A percentile compares a stretch with the other conserved stretches of the same genome.
Evolutionary conservation across 2,888 invertebrate genomes (phyloP).

Genomic region (Masnerella sp.): DNA sequence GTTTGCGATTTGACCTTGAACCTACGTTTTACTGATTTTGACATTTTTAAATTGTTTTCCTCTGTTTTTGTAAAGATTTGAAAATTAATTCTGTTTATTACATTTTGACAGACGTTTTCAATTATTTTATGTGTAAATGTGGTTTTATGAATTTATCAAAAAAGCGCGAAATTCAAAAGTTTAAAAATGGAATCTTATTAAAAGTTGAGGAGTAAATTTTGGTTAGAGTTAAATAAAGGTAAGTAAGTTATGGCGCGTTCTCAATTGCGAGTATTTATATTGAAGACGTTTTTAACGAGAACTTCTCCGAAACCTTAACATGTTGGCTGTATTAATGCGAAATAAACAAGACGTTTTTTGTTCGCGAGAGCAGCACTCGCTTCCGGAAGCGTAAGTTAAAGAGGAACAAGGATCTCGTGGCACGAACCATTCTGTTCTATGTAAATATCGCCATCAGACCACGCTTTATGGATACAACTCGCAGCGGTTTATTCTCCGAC

Average conservation of each 20-base stretch:
- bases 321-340: slow-evolving; percentile 27
- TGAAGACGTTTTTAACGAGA: slow-evolving; percentile 11
- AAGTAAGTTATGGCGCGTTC: slow-evolving; percentile 1
- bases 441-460: slow-evolving; percentile 37
- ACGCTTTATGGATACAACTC: slow-evolving; percentile 33
- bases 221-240: neutral
- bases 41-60: too few relatives aligned
- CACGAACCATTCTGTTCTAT: slow-evolving; percentile 33
- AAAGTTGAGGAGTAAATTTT: neutral
- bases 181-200: too few relatives aligned
- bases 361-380: slow-evolving; percentile 1
- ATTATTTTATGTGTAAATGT: too few relatives aligned
- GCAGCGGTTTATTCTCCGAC: slow-evolving; percentile 24
- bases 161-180: too few relatives aligned
- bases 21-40: too few relatives aligned
- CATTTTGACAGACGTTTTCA: too few relatives aligned
- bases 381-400: slow-evolving; percentile 28
- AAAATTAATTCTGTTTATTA: too few relatives aligned
- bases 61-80: too few relatives aligned
- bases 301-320: slow-evolving; percentile 15
- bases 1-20: too few relatives aligned
- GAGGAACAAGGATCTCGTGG: slow-evolving; percentile 40
- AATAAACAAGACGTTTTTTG: slow-evolving; percentile 34
- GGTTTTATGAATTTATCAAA: too few relatives aligned
- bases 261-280: slow-evolving; percentile 14